Base-by-base conservation (phyloP, 2,113 vertebrate genomes). In the Toxotes chatareus region DNA sequence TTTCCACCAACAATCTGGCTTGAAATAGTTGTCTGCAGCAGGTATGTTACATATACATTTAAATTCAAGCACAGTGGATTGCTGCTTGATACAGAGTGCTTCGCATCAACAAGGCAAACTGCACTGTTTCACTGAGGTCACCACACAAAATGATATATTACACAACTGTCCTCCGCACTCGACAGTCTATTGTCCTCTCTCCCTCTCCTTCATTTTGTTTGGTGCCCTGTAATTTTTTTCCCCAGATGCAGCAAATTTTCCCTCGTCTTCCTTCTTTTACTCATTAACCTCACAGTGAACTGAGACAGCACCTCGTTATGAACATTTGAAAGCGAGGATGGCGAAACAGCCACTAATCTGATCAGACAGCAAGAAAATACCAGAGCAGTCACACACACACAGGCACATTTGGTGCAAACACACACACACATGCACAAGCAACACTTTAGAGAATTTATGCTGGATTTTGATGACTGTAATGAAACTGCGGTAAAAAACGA, bases 261-360 rank as follows among this genome's bases (percentile, higher is more conserved):
- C 74, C 47, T 67, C 76, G 64, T 71, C 49, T 67, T 76, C 65
- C 49, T 49, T 27, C 61, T 78, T 73, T 86, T 65, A 76, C 65
- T 87, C 79, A 85, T 91, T 91, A 89, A 80, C 89, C 89, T 83
- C 77, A 60, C 64, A 3, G 40, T 84, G 90, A 91, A 89, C 85
- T 88, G 80, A 86, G 83, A 81, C 70, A 74, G 66, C 73, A 53
- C 46, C 86, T 91, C 77, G 79, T 91, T 93, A 90, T 46, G 83
- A 89, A n/a, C 76, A 68, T 90, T 72, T 40, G 36, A 67, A 73
- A 89, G 75, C 70, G 84, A 63, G 72, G 84, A 63, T 10, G 46
- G 47, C 23, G 60, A 56, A 80, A 63, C 38, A 76, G 55, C n/a
- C 75, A 38, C 83, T 90, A 85, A 90, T 91, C 82, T 81, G 34